Conservation (phyloP, 2,113 vertebrate genomes). For the Leiothrix lutea region DNA sequence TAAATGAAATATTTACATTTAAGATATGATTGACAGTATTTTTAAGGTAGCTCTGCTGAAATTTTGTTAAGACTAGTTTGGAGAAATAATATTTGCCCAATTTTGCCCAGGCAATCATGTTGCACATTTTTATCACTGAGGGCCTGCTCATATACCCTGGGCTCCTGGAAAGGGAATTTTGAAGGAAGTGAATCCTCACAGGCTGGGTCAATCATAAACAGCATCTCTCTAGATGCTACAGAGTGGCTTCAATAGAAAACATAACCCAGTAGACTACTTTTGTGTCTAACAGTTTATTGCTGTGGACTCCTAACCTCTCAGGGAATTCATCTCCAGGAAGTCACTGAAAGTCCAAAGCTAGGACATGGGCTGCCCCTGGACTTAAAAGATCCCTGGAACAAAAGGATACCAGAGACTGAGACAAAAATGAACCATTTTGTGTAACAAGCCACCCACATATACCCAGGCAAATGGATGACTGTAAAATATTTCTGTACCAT, state of each 20-base stretch:
- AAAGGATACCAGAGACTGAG: neutral
- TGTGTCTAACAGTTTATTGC: neutral
- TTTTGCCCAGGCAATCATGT: neutral
- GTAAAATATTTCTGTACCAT: neutral
- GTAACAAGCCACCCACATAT: neutral
- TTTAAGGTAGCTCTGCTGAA: neutral
- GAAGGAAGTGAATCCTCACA: neutral
- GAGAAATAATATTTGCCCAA: neutral
- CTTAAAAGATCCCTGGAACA: neutral
- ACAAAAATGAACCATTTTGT: neutral
- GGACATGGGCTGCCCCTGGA: neutral
- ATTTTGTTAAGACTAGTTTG: neutral
- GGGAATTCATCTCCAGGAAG: neutral
- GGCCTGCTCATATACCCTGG: neutral
- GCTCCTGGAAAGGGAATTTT: neutral
- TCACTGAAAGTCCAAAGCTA: neutral
- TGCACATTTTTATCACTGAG: neutral
- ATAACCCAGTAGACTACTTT: neutral
- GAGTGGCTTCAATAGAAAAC: neutral
- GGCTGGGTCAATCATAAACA: accelerated
- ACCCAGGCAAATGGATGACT: neutral
- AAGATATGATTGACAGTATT: neutral
- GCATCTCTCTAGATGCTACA: neutral
- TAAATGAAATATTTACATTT: neutral
- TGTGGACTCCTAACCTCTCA: neutral